phyloP scores from a whole-genome alignment of 2,113 vertebrate species.

The Esox niger region DNA sequence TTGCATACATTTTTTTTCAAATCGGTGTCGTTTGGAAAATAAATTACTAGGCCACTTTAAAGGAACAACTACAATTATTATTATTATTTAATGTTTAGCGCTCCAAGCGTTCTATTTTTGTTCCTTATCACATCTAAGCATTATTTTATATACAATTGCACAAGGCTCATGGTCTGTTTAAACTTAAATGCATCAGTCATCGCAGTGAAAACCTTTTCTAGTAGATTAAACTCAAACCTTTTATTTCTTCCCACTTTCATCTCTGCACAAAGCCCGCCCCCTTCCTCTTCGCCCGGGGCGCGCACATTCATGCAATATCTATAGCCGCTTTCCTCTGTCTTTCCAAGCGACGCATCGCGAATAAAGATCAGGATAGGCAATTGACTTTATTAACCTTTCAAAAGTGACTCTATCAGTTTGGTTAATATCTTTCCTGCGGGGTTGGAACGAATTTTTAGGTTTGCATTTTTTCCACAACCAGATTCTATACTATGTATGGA shows the following conservation, averaged over 20 bases:
- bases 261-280: constrained; percentile 85
- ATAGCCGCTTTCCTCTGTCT: constrained; percentile 50
- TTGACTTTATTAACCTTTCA: constrained; percentile 48
- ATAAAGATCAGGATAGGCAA: constrained; percentile 74
- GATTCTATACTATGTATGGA: background rate
- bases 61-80: no score
- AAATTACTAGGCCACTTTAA: no score
- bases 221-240: constrained; percentile 94
- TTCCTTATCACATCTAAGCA: no score
- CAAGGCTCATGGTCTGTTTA: background rate
- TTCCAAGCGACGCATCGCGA: constrained; percentile 62
- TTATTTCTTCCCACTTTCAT: constrained; percentile 97
- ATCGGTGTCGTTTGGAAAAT: no score
- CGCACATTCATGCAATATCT: constrained; percentile 59
- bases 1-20: no score
- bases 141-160: no score
- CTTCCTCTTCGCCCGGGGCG: constrained; percentile 70
- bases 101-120: no score
- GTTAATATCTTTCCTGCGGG: constrained; percentile 35
- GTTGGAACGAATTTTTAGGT: background rate
- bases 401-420: constrained; percentile 33
- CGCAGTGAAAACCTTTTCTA: constrained; percentile 80
- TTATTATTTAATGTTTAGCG: no score
- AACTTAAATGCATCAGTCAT: constrained; percentile 49
- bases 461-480: background rate